Evolutionary conservation across 2,113 vertebrate species (phyloP), one percentile per base, ranked within the genome.

Genomic region (Oryzias curvinotus): DNA sequence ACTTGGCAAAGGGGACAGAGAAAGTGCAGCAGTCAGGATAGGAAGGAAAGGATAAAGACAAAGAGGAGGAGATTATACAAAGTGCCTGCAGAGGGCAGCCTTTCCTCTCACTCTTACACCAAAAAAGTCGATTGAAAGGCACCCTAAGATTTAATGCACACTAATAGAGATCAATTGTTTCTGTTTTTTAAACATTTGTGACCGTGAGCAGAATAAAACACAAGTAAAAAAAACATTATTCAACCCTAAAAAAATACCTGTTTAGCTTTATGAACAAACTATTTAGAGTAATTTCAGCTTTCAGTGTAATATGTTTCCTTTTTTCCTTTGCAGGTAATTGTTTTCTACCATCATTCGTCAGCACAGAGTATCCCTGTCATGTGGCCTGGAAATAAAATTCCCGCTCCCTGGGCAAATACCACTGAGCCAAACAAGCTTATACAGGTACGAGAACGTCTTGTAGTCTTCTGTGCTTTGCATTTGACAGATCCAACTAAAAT

Each of bases 391-490:
- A 93, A 88, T 88, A 96, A 94, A 86, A 98, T 98, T 66, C 96
- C 96, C 0, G 96, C 97, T 1, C 97, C 97, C 0, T 99, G 97
- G 97, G 97, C 97, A 18, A 99, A 99, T 70, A 99, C 97, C 55
- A 97, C 96, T 0, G 93, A 95, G 0, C 94, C 97, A 51, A 82
- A 67, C 77, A 96, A 96, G 54, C 92, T 98, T 16, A 90, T 95
- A 7, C 92, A 82, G 78, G 89, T 85, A 68, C 61, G 62, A 62
- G 14, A 41, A 36, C 54, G 30, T 50, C 46, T 55, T 4, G 17
- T 48, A 41, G 0, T 1, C 14, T 4, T 14, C 21, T 42, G 21
- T 28, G 57, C 18, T 54, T 17, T 3, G 7, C 16, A 18, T 18
- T 48, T 48, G 8, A 36, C 36, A 36, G 36, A 36, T 36, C 36